phyloP scores from a whole-genome alignment of 2,888 invertebrate genomes.

The Trissolcus brochymenae region DNA sequence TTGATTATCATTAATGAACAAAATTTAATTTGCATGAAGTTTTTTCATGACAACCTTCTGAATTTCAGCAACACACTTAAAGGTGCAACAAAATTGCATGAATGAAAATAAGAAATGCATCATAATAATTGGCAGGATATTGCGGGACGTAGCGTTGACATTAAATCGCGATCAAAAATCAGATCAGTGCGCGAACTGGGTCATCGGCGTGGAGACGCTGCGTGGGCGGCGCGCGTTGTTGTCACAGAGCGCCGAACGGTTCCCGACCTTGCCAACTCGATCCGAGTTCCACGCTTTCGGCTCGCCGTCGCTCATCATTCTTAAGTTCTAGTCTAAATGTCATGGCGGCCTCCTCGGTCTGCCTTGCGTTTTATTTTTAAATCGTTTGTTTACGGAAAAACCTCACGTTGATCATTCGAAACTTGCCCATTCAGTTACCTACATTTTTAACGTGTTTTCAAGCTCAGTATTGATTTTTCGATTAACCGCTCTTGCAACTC shows the following conservation, averaged over 20 bases:
- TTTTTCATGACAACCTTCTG: too few species aligned
- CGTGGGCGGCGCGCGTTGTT: slow-evolving; percentile 67
- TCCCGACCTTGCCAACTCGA: slow-evolving; percentile 72
- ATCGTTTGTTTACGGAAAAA: slow-evolving; percentile 20
- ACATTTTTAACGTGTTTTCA: too few species aligned
- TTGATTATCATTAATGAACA: too few species aligned
- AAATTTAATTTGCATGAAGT: too few species aligned
- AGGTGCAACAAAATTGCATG: too few species aligned
- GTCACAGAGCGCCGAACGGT: slow-evolving; percentile 65
- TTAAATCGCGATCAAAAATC: slow-evolving; percentile 38
- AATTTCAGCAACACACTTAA: too few species aligned
- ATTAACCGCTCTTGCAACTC: not conserved
- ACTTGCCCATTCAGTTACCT: too few species aligned
- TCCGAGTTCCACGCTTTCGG: slow-evolving; percentile 66
- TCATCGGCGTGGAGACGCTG: slow-evolving; percentile 61
- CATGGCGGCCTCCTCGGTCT: slow-evolving; percentile 33
- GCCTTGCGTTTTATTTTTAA: slow-evolving; percentile 20
- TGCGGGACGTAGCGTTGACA: not conserved
- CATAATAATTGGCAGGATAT: too few species aligned
- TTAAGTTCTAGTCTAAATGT: slow-evolving; percentile 41
- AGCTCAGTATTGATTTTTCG: too few species aligned
- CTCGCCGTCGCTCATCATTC: slow-evolving; percentile 49
- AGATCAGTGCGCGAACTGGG: slow-evolving; percentile 22
- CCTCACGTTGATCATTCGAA: not conserved
- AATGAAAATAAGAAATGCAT: too few species aligned